These are phyloP conservation scores for Camelus dromedarius DNA, from an alignment of 2,113 vertebrate species.

Conservation along the genomic window DNA sequence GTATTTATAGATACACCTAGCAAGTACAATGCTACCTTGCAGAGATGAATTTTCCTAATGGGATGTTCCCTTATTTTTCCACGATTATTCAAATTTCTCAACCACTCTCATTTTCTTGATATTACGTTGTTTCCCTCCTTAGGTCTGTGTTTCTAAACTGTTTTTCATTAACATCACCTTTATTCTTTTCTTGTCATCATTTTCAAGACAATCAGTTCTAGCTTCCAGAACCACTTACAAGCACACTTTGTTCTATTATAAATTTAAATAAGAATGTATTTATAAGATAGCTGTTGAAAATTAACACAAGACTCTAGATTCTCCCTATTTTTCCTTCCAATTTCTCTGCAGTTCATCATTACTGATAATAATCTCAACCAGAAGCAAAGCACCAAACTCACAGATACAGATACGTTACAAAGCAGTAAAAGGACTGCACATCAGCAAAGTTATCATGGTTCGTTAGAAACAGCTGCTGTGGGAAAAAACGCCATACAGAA, in stretches of 20 bases:
- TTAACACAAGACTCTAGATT: neutral
- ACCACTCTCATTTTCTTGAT: neutral
- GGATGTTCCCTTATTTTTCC: neutral
- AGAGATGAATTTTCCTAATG: neutral
- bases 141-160: neutral
- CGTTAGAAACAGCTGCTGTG: constrained; percentile 8
- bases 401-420: neutral
- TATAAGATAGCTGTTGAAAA: neutral
- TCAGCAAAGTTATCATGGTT: neutral
- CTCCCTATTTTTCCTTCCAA: neutral
- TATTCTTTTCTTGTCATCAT: neutral
- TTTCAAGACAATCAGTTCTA: neutral
- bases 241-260: neutral
- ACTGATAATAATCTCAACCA: neutral
- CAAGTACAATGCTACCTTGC: neutral
- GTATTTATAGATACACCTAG: neutral
- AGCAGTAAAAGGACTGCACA: neutral
- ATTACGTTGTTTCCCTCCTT: neutral
- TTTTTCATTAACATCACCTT: neutral
- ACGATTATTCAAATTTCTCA: neutral
- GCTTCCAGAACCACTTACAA: neutral
- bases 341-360: constrained; percentile 19
- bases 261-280: neutral
- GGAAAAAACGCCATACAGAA: neutral
- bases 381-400: neutral